Evolutionary conservation across 2,888 invertebrate species (phyloP), one percentile per base, ranked within the genome.

Genomic region (Empis livida): DNA sequence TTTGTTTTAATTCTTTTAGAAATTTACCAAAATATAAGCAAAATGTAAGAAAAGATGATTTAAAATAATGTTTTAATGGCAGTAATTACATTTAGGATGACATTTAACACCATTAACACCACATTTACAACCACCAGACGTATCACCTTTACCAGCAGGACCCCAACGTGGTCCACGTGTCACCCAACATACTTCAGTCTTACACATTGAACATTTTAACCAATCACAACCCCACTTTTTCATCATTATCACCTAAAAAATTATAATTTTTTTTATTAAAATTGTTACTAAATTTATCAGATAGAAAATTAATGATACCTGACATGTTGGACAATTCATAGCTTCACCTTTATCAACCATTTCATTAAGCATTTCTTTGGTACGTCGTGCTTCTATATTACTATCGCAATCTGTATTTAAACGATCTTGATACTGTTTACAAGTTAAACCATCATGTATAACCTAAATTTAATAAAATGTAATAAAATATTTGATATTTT

Each of bases 171-270:
- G 50, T 17, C 87, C 88, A 58, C 84, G 78, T 0, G 92, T 93
- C 45, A 90, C 88, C 93, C 93, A 93, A 67, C 93, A 93, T 50
- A 93, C 90, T 71, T 93, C 92, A 8, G 89, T 89, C 70, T 89
- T 88, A 70, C 93, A 93, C 71, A 91, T 88, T 1, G 87, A 84
- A 68, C 93, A 93, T 55, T 84, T 77, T 46, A 93, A 73, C 90
- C 91, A 91, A 69, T 93, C 92, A 71, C 93, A 93, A 52, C 93
- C 93, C 84, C 87, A 89, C 72, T 90, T 91, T 69, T 92, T 92
- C 71, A 86, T 85, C 27, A 92, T 74, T 42, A 92, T 79, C 43
- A 57, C 54, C 57, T 56, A 42, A 42, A 16, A n/a, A 16, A 32
- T 30, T 14, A n/a, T 23, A 2, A 23, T 14, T 15, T 15, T 16